Evolutionary conservation across 2,888 invertebrate genomes (phyloP), one percentile per base, ranked within the genome.

Genomic region (Eurytoma adleriae): DNA sequence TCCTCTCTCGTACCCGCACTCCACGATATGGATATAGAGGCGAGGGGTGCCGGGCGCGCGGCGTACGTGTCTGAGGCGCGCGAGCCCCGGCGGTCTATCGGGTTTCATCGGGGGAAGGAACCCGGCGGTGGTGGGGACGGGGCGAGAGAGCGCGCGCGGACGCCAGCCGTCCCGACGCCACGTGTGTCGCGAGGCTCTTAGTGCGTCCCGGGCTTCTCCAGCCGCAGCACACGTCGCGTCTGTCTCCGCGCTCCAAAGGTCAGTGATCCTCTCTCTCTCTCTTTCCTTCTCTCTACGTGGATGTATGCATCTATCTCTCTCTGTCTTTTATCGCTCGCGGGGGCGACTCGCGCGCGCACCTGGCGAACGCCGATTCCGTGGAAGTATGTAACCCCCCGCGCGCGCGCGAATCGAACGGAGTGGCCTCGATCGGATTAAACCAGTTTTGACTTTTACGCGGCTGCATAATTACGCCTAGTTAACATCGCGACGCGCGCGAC

Each of bases 31-130:
- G 20, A 59, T 24, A 59, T 20, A 61, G 30, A 13, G 52, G 14
- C 3, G 20, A 24, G 30, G 71, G 78, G 71, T 67, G 27, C 77
- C 77, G 18, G 18, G 57, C 70, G 24, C 56, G 40, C 27, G 18
- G 24, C 14, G 64, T 77, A 77, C 77, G 77, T 54, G 77, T 56
- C 70, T 77, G 77, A 27, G 24, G 61, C 67, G 56, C 24, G 61
- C 27, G 24, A 48, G 67, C 79, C 73, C 57, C 62, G 30, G 52
- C 66, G 24, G 27, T 67, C 61, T 59, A 75, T 73, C 66, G 80
- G 54, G 80, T 71, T 77, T 70, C 66, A 69, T 20, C 70, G 75
- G 75, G 80, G 83, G 80, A 73, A 79, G 77, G 79, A 69, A 70
- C 62, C 73, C 79, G 76, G 64, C 69, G 74, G 57, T 71, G 1